Conservation (phyloP, 1,140 invertebrate genomes). For the Drosophila bipectinata region DNA sequence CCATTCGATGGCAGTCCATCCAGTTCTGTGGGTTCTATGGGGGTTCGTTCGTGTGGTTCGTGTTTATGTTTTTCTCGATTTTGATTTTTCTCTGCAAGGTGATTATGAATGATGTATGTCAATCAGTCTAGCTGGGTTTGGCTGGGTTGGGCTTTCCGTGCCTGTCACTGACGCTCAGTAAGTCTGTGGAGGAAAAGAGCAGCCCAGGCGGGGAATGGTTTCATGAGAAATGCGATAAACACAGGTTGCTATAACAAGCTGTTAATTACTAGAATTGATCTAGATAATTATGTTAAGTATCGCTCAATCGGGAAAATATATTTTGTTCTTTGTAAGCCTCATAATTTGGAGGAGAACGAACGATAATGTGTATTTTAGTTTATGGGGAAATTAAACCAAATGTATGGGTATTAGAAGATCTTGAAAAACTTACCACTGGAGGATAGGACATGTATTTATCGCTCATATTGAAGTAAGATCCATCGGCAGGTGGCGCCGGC, state of each 20-base stretch:
- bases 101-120: constrained; percentile 63
- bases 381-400: no score
- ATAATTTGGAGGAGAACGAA: not conserved
- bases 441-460: constrained; percentile 90
- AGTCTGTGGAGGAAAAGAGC: constrained; percentile 46
- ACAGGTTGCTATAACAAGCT: constrained; percentile 45
- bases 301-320: not conserved
- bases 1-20: constrained; percentile 34
- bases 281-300: constrained; percentile 20
- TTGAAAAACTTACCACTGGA: constrained; percentile 84
- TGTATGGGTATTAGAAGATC: no score
- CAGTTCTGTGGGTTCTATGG: constrained; percentile 21
- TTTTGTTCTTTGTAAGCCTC: not conserved
- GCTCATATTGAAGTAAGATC: constrained; percentile 91
- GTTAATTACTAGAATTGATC: constrained; percentile 36
- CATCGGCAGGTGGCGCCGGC: constrained; percentile 90
- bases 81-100: constrained; percentile 10
- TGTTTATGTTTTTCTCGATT: constrained; percentile 5
- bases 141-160: constrained; percentile 58
- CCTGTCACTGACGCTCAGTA: constrained; percentile 61
- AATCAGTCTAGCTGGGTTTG: constrained; percentile 76
- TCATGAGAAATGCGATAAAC: constrained; percentile 35
- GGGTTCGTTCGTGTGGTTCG: constrained; percentile 3
- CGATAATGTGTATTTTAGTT: not conserved
- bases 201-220: constrained; percentile 5